Conservation (phyloP, 2,113 vertebrate species). For the Oenanthe oenanthe region DNA sequence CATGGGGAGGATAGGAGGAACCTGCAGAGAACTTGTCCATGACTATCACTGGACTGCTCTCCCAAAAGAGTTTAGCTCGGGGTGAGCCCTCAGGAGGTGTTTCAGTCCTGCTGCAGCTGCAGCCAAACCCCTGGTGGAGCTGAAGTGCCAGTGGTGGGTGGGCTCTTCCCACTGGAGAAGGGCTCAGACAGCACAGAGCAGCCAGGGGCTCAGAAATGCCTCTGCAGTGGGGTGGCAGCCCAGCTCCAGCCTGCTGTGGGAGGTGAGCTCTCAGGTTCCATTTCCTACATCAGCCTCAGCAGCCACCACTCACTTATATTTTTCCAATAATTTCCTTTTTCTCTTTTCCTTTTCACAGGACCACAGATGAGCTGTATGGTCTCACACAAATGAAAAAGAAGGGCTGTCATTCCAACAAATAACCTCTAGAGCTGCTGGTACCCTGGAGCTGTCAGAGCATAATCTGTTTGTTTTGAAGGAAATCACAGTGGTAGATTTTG, state of each 20-base stretch:
- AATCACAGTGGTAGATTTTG: background rate
- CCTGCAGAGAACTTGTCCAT: background rate
- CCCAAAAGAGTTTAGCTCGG: background rate
- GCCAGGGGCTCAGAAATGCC: background rate
- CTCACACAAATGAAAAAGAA: background rate
- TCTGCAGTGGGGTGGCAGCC: background rate
- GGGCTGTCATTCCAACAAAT: background rate
- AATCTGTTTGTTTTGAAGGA: background rate
- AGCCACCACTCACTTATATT: rapidly evolving
- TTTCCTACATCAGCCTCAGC: background rate
- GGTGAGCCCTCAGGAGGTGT: background rate
- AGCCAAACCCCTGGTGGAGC: background rate
- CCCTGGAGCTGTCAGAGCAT: background rate
- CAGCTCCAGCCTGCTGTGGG: rapidly evolving
- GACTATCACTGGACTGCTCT: background rate
- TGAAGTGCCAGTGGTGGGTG: rapidly evolving
- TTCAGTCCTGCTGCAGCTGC: background rate
- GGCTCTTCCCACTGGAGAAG: background rate
- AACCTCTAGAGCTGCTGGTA: background rate
- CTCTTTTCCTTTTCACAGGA: background rate
- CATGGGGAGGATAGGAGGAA: background rate
- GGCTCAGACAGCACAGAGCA: background rate
- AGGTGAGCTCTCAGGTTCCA: rapidly evolving
- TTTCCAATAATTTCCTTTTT: background rate
- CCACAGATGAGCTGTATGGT: background rate